phyloP scores from a whole-genome alignment of 92 coral and sea anemone genomes.

The Umimayanthus chanpuru region DNA sequence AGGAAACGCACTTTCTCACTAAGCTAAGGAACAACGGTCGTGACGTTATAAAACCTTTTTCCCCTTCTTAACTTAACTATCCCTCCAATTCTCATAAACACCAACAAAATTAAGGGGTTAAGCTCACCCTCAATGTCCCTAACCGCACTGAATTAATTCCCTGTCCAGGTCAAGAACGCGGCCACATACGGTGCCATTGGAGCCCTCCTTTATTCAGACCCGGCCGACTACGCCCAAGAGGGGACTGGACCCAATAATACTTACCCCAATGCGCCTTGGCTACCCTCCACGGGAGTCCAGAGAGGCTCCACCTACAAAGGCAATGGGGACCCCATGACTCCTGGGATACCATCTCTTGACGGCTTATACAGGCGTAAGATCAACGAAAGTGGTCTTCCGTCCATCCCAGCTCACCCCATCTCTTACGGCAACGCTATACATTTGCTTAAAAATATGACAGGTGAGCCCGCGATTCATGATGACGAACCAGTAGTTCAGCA shows the following conservation, averaged over 20 bases:
- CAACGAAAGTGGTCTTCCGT: slow-evolving; percentile 73
- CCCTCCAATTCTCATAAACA: too few species aligned
- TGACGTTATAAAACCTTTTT: too few species aligned
- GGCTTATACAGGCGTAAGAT: slow-evolving; percentile 72
- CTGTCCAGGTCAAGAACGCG: slow-evolving; percentile 75
- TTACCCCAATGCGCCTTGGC: slow-evolving; percentile 89
- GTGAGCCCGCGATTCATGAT: slow-evolving; percentile 7
- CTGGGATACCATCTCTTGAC: slow-evolving; percentile 76
- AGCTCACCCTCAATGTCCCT: too few species aligned
- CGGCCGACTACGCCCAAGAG: slow-evolving; percentile 74
- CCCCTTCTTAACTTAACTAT: too few species aligned
- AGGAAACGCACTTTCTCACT: too few species aligned
- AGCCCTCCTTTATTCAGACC: slow-evolving; percentile 89
- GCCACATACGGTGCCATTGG: slow-evolving; percentile 78
- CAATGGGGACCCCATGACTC: slow-evolving; percentile 91
- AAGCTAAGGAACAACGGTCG: too few species aligned
- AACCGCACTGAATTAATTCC: too few species aligned
- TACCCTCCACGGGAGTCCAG: slow-evolving; percentile 89
- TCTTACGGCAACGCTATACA: slow-evolving; percentile 86
- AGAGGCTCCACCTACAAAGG: slow-evolving; percentile 84
- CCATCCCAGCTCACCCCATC: slow-evolving; percentile 93
- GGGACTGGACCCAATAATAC: slow-evolving; percentile 63
- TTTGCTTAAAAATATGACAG: slow-evolving; percentile 56
- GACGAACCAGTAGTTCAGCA: not conserved
- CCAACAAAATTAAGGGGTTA: too few species aligned